phyloP scores from a whole-genome alignment of 1,140 invertebrate species.

The Pseudomyrmex dendroicus region DNA sequence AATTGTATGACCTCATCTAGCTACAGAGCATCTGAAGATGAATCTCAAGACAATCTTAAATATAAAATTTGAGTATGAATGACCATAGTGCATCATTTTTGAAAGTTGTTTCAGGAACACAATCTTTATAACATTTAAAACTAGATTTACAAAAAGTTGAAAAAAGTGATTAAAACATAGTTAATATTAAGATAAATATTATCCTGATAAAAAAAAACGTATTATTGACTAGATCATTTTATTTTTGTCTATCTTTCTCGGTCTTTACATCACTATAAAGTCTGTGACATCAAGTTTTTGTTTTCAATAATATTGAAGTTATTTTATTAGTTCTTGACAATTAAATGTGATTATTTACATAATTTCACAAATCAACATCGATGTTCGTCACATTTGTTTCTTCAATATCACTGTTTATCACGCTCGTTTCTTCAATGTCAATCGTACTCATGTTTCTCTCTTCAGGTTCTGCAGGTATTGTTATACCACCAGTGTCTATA shows the following conservation, averaged over 20 bases:
- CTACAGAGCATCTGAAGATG: no score
- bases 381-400: constrained; percentile 66
- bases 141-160: no score
- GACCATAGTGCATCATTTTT: no score
- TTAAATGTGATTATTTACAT: constrained; percentile 25
- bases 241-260: no score
- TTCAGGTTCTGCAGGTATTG: constrained; percentile 86
- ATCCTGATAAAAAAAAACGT: background rate
- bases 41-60: no score
- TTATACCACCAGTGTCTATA: constrained; percentile 88
- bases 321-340: constrained; percentile 24
- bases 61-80: no score
- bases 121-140: no score
- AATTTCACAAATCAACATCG: constrained; percentile 74
- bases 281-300: constrained; percentile 2
- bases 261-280: no score
- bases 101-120: no score
- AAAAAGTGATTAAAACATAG: constrained; percentile 25
- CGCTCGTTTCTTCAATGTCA: constrained; percentile 63
- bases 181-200: constrained; percentile 65
- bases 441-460: constrained; percentile 65
- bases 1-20: no score
- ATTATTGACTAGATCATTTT: constrained; percentile 66
- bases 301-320: constrained; percentile 44
- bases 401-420: constrained; percentile 62